Conservation (phyloP, 64 coral and sea anemone species). For the Actinia tenebrosa region DNA sequence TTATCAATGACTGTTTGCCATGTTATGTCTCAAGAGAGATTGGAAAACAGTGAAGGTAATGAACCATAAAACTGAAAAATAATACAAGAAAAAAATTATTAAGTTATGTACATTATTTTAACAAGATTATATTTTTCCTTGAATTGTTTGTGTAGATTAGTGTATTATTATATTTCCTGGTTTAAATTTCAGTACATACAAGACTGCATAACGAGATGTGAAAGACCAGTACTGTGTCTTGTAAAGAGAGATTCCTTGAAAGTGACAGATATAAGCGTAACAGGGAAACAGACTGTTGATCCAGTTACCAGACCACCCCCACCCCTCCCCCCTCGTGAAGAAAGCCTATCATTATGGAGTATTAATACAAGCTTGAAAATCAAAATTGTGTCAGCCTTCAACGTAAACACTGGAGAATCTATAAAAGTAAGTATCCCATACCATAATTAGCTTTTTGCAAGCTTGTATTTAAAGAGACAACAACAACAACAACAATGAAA, state of each 20-base stretch:
- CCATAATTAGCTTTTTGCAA: background rate
- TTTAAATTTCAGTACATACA: constrained; percentile 70
- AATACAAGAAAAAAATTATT: background rate
- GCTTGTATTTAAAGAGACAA: no score
- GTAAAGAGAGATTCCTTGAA: constrained; percentile 61
- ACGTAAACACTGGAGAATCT: constrained; percentile 75
- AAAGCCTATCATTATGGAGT: constrained; percentile 78
- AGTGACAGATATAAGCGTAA: constrained; percentile 66
- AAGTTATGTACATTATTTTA: no score
- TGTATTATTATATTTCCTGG: no score
- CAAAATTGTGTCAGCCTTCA: constrained; percentile 76
- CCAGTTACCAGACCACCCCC: constrained; percentile 38
- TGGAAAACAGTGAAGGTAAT: no score
- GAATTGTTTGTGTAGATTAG: no score
- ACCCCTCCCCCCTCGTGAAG: constrained; percentile 44
- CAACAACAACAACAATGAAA: no score
- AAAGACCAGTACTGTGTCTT: constrained; percentile 70
- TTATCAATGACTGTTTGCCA: no score
- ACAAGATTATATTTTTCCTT: background rate
- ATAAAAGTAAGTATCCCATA: constrained; percentile 63
- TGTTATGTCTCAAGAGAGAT: no score
- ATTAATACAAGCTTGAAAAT: constrained; percentile 77
- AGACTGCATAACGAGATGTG: constrained; percentile 60
- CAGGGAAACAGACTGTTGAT: constrained; percentile 13
- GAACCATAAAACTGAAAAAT: no score